Conservation (phyloP, 1,140 invertebrate genomes). For the Ceratina australensis region DNA sequence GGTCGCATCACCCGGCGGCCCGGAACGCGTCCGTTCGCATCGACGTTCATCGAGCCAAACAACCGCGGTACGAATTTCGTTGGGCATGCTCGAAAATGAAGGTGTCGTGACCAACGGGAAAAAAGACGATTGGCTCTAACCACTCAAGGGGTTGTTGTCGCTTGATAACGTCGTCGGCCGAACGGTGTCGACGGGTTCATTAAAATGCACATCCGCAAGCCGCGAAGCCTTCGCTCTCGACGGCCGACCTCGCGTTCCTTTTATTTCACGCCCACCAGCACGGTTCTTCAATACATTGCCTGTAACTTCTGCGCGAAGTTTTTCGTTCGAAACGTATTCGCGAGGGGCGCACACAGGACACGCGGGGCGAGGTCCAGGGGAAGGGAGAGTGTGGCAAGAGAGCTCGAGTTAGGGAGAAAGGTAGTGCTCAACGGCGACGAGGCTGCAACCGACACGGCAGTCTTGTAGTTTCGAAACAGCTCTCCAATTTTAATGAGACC, state of each 20-base stretch:
- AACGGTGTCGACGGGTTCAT: constrained; percentile 36
- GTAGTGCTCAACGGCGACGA: constrained; percentile 62
- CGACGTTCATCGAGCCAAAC: constrained; percentile 54
- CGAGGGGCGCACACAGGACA: not conserved
- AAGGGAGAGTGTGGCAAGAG: constrained; percentile 21
- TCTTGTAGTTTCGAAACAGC: constrained; percentile 78
- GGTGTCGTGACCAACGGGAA: not conserved
- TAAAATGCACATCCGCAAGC: constrained; percentile 54
- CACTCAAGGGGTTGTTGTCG: constrained; percentile 19
- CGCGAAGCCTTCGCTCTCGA: constrained; percentile 39
- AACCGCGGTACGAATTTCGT: constrained; percentile 29
- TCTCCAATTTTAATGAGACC: constrained; percentile 80
- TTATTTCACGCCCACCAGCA: constrained; percentile 26
- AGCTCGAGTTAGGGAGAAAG: constrained; percentile 58
- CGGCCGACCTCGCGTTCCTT: not conserved
- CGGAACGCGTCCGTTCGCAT: constrained; percentile 55
- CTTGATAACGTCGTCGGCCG: constrained; percentile 12
- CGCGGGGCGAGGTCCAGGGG: not conserved
- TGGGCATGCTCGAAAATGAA: not conserved
- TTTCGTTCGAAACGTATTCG: constrained; percentile 51
- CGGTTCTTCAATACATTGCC: constrained; percentile 48
- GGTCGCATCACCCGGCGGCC: constrained; percentile 46
- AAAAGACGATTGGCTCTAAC: not conserved
- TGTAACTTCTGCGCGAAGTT: constrained; percentile 58
- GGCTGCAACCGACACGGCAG: constrained; percentile 76